Evolutionary conservation across 2,113 vertebrate genomes (phyloP), one percentile per base, ranked within the genome.

Genomic region (Pterocles orientalis): DNA sequence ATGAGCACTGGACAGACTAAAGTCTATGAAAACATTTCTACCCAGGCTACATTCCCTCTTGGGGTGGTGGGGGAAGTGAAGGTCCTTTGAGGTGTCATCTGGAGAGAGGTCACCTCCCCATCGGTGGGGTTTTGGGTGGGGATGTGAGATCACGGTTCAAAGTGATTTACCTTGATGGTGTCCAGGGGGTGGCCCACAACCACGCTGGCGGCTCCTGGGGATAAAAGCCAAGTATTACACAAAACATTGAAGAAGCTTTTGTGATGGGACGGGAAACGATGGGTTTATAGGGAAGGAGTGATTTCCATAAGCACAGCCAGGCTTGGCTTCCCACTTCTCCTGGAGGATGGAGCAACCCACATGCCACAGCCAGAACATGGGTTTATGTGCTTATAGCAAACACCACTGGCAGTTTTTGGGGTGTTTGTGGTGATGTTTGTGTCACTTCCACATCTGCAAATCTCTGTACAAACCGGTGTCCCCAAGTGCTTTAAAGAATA

Each of bases 121-220:
- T 6, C 3, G 3, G 19, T 29, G n/a, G 23, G 29, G 24, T 8
- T 86, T 41, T 53, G 64, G 39, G 33, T 61, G 71, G 62, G 47
- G 50, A 36, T 3, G 7, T 6, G 20, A 77, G 43, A 62, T 23
- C 29, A 25, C 0, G 1, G 33, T 16, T 65, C 54, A 7, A 83
- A 94, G 28, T 12, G 50, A 7, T 88, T 96, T 98, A 98, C 98
- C 98, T 98, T 98, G 88, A 98, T 97, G 0, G 98, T 98, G 94
- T 98, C 98, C 97, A 98, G 85, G 53, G 98, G 98, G 91, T 98
- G 96, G 34, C 98, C 98, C 4, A 98, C 96, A 41, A 98, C 83
- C 86, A 98, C 98, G 2, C 98, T 98, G 86, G 98, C 97, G 6
- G 98, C 86, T 95, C 98, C 98, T 98, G 94, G 58, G 86, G 71